A percentile compares a stretch with the other conserved stretches of the same genome.
Evolutionary conservation across 2,888 invertebrate genomes (phyloP).

Genomic region (Torymus texanus): DNA sequence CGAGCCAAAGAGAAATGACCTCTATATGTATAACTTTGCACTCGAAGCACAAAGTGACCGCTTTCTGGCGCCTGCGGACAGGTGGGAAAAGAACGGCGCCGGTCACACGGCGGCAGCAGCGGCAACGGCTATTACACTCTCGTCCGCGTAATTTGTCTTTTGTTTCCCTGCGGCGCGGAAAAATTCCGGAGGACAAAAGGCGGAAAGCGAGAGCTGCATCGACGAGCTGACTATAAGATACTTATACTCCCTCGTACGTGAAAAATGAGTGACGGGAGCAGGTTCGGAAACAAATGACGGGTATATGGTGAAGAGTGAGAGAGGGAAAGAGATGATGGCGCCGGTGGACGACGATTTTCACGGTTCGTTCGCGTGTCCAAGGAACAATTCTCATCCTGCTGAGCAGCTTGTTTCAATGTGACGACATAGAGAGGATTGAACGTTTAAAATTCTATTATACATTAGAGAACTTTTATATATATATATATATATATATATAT

Average conservation of each 20-base stretch:
- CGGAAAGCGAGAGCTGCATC: not conserved
- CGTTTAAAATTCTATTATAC: slow-evolving; percentile 45
- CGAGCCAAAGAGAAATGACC: slow-evolving; percentile 38
- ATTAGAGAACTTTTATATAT: too few relatives aligned
- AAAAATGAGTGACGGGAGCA: slow-evolving; percentile 43
- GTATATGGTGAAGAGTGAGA: not conserved
- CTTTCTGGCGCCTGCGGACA: slow-evolving; percentile 19
- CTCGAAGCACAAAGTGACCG: slow-evolving; percentile 42
- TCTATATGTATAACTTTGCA: slow-evolving; percentile 8
- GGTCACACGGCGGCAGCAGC: too few relatives aligned
- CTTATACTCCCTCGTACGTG: slow-evolving; percentile 2
- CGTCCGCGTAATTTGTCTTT: slow-evolving; percentile 52
- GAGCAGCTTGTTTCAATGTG: not conserved
- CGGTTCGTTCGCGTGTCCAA: slow-evolving; percentile 5
- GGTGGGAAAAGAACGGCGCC: too few relatives aligned
- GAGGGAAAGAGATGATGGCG: not conserved
- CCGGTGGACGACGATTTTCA: slow-evolving; percentile 32
- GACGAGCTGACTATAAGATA: not conserved
- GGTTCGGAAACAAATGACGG: slow-evolving; percentile 36
- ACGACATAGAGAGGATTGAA: slow-evolving; percentile 10
- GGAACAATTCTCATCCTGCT: too few relatives aligned
- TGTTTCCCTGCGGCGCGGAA: slow-evolving; percentile 53
- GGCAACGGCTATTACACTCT: too few relatives aligned
- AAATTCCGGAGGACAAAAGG: slow-evolving; percentile 48
- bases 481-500: too few relatives aligned